Conservation (phyloP, 2,113 vertebrate species). For the Corythornis madagascariensis region DNA sequence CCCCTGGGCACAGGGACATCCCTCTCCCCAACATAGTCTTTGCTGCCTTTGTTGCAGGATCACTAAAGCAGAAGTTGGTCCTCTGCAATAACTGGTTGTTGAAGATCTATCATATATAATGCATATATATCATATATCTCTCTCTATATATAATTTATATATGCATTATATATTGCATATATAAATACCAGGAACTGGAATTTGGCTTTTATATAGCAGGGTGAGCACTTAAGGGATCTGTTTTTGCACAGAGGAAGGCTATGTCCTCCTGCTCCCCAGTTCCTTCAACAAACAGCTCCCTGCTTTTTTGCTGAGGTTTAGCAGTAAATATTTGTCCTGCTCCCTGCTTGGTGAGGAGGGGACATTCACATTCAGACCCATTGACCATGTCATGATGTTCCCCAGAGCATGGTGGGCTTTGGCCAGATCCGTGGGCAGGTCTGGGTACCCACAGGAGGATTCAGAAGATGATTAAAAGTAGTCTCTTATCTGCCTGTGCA, state of each 20-base stretch:
- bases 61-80: neutral
- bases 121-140: too few species aligned
- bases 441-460: neutral
- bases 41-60: neutral
- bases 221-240: neutral
- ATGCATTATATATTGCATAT: too few species aligned
- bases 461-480: neutral
- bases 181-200: rapidly evolving
- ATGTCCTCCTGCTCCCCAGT: neutral
- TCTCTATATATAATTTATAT: too few species aligned
- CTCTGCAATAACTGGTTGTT: neutral
- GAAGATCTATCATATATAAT: too few species aligned
- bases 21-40: neutral
- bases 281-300: neutral
- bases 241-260: neutral
- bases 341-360: rapidly evolving
- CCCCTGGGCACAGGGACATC: neutral
- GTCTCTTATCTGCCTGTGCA: slow-evolving; percentile 1
- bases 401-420: rapidly evolving
- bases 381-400: neutral
- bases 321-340: neutral
- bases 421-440: neutral
- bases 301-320: neutral
- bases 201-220: neutral
- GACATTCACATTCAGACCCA: neutral